Evolutionary conservation across 1,140 invertebrate species (phyloP).

Genomic region (Centruroides sculpturatus): DNA sequence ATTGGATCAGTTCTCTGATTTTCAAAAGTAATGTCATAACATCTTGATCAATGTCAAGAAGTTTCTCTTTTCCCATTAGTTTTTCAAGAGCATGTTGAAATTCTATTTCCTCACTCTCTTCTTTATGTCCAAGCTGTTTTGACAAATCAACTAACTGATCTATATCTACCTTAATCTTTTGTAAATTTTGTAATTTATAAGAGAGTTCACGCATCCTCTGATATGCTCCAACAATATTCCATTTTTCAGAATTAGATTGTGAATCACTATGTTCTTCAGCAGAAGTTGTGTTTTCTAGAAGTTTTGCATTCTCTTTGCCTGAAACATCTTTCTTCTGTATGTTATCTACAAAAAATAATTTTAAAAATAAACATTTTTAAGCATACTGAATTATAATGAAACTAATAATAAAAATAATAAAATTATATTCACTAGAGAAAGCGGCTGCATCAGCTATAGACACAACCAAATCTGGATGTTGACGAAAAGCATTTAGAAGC

Average conservation of each 20-base stretch:
- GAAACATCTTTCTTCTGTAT: too few species aligned
- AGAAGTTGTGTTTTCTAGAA: too few species aligned
- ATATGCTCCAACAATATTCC: background rate
- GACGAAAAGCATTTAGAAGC: slow-evolving; percentile 37
- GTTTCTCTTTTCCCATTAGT: slow-evolving; percentile 4
- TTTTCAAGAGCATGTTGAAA: background rate
- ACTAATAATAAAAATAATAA: too few species aligned
- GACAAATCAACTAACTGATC: background rate
- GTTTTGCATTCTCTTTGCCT: too few species aligned
- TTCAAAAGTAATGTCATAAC: background rate
- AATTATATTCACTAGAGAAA: background rate
- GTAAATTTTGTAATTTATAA: slow-evolving; percentile 7
- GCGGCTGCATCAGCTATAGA: slow-evolving; percentile 3
- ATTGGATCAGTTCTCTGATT: slow-evolving; percentile 1
- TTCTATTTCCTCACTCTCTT: background rate
- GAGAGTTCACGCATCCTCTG: background rate
- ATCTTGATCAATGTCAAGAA: slow-evolving; percentile 7
- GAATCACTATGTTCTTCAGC: too few species aligned
- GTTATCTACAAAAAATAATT: too few species aligned
- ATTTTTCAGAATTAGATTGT: too few species aligned
- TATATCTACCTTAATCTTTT: slow-evolving; percentile 6
- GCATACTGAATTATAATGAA: too few species aligned
- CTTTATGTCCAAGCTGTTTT: background rate
- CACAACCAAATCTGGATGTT: slow-evolving; percentile 4
- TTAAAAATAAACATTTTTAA: too few species aligned